Conservation (phyloP, 2,113 vertebrate species). For the Elachura formosa region DNA sequence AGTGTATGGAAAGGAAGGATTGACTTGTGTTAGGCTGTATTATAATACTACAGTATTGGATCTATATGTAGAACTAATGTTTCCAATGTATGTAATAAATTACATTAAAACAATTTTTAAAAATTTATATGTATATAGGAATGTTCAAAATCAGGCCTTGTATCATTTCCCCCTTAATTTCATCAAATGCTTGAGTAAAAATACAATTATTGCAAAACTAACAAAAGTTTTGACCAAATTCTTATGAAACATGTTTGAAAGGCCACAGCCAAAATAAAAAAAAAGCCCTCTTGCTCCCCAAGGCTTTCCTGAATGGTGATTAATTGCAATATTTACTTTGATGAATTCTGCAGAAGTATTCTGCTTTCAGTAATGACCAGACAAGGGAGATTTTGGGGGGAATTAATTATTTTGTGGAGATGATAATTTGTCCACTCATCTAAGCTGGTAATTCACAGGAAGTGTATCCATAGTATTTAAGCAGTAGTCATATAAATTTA, state of each 20-base stretch:
- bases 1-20: background rate
- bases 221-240: background rate
- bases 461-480: slow-evolving; percentile 13
- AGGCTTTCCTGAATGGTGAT: background rate
- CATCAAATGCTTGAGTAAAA: background rate
- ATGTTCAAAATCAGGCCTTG: background rate
- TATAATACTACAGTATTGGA: background rate
- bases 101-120: background rate
- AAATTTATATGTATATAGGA: background rate
- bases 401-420: background rate
- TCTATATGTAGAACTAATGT: background rate
- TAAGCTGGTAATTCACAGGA: slow-evolving; percentile 14
- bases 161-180: background rate
- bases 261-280: background rate
- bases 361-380: background rate
- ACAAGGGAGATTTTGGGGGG: background rate
- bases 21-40: background rate
- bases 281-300: background rate
- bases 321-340: background rate
- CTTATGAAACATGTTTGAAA: background rate
- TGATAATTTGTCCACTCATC: background rate
- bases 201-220: background rate
- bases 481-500: background rate
- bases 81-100: background rate
- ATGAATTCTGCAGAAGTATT: background rate